phyloP scores from a whole-genome alignment of 2,113 vertebrate genomes.

The Dolichotis patagonum region DNA sequence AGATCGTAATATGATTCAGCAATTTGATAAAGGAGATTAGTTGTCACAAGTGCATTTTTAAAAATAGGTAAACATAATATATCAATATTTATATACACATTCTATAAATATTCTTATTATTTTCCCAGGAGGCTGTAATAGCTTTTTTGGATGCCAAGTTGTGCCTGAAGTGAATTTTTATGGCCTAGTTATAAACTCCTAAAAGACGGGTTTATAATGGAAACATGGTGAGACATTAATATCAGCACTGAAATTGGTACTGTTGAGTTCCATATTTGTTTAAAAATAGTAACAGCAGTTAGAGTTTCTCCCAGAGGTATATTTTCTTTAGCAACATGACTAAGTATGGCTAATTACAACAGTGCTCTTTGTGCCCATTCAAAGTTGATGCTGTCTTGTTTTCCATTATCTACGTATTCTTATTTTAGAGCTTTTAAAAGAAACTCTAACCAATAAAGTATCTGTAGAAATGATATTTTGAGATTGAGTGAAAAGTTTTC shows the following conservation, averaged over 20 bases:
- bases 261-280: constrained; percentile 67
- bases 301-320: constrained; percentile 64
- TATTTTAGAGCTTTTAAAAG: constrained; percentile 69
- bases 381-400: constrained; percentile 47
- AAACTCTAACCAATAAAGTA: constrained; percentile 42
- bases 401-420: constrained; percentile 62
- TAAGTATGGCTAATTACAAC: constrained; percentile 68
- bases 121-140: constrained; percentile 70
- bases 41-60: constrained; percentile 73
- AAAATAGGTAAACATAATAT: constrained; percentile 71
- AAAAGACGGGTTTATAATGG: constrained; percentile 72
- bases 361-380: constrained; percentile 13
- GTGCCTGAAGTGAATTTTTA: constrained; percentile 75
- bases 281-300: constrained; percentile 74
- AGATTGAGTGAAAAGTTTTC: constrained; percentile 42
- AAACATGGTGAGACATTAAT: constrained; percentile 70
- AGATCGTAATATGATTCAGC: constrained; percentile 72
- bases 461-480: constrained; percentile 50
- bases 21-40: constrained; percentile 73
- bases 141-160: constrained; percentile 69
- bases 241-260: constrained; percentile 63
- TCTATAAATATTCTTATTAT: constrained; percentile 77
- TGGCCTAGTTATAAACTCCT: constrained; percentile 69
- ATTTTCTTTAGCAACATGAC: constrained; percentile 67
- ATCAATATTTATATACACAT: constrained; percentile 68